Conservation (phyloP, 2,888 invertebrate genomes). For the Platycnemis pennipes region DNA sequence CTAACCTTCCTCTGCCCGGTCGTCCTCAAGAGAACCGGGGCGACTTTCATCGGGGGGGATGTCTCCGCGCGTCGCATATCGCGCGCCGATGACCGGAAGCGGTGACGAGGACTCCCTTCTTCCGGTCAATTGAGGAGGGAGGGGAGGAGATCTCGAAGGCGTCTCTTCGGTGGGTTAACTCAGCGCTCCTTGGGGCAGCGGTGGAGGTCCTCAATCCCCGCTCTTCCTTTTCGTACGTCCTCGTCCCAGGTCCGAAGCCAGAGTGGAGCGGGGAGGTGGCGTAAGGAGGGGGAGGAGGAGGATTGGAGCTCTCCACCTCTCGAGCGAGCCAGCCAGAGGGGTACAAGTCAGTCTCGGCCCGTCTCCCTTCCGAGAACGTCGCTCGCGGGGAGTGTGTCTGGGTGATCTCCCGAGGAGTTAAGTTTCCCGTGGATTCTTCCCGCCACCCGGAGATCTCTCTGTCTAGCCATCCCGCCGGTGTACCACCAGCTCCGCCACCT, state of each 20-base stretch:
- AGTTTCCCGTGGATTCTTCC: neutral
- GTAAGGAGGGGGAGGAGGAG: neutral
- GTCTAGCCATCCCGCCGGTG: neutral
- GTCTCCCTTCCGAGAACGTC: neutral
- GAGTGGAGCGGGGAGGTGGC: neutral
- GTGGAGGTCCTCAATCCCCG: neutral
- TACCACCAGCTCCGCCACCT: neutral
- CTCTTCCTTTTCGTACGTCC: neutral
- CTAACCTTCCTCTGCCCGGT: neutral
- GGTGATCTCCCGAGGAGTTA: neutral
- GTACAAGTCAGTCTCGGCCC: neutral
- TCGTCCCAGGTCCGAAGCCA: neutral
- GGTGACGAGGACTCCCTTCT: neutral
- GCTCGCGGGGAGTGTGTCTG: neutral
- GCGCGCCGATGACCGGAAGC: constrained; percentile 14
- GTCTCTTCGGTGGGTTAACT: neutral
- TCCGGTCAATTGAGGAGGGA: neutral
- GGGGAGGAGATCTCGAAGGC: neutral
- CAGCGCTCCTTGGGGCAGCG: constrained; percentile 6
- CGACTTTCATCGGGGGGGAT: neutral
- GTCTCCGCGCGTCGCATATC: neutral
- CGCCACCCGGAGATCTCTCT: neutral
- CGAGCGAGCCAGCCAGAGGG: neutral
- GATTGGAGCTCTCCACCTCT: neutral
- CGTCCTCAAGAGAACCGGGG: neutral